Base-by-base conservation (phyloP, 2,797 vertebrate genomes). In the Amblyopsis hoosieri region DNA sequence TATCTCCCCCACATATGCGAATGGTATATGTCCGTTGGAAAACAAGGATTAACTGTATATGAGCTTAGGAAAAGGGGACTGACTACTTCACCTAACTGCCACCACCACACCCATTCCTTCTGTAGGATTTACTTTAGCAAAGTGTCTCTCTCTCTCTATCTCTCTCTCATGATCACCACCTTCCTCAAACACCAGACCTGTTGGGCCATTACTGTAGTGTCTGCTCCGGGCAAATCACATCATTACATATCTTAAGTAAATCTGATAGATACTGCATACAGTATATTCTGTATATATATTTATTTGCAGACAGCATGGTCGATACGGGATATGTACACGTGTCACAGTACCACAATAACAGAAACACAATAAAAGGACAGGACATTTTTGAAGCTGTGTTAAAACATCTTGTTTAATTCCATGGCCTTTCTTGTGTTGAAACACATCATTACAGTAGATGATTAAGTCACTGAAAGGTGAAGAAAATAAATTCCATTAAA, bases 151-250 rank as follows among this genome's bases (percentile, higher is more conserved):
- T 74, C 65, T 64, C 79, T 23, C 23, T 23, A 3, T 67, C 66
- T 75, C 62, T 64, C 66, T 74, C 65, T 64, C 79, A 79, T 42
- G 70, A 76, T 74, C 81, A 78, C 85, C 87, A 47, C 89, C 89
- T 88, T 92, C 78, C 81, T 83, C 89, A 92, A 92, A 92, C 90
- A 91, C 57, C 63, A 71, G 81, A 90, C 86, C 88, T 87, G 89
- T 89, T 86, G 72, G 75, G 71, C 67, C 58, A 64, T 83, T 78
- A 81, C 23, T 23, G 23, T 23, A 23, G 23, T 23, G 85, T 73
- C 78, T 60, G 82, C 87, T 86, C 2, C 12, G 78, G 89, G 89
- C 89, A 93, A 93, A 93, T 90, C 90, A 89, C 62, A 90, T 86
- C 86, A 71, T 84, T 69, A 74, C 54, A 51, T 67, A 12, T 47